Percentiles rank a stretch among this genome's conserved stretches.
Evolutionary conservation across 2,888 invertebrate species (phyloP).

Genomic region (Quadroppia sp.): DNA sequence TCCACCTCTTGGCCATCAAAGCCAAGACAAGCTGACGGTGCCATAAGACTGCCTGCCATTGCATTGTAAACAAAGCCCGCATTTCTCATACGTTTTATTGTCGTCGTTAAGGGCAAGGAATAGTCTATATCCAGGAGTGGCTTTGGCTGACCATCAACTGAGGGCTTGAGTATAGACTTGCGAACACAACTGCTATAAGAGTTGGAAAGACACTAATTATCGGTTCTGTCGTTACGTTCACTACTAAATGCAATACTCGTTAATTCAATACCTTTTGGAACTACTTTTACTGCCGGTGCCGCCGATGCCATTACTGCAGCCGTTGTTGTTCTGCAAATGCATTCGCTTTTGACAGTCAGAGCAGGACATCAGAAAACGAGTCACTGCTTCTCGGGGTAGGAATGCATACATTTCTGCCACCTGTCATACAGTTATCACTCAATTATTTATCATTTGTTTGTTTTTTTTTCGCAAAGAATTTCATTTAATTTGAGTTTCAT

Average conservation of each 20-base stretch:
- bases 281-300: slow-evolving; percentile 11
- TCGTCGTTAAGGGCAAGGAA: slow-evolving; percentile 82
- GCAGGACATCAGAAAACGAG: slow-evolving; percentile 88
- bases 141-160: slow-evolving; percentile 50
- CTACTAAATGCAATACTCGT: slow-evolving; percentile 21
- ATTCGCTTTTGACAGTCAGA: slow-evolving; percentile 76
- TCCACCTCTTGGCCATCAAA: slow-evolving; percentile 30
- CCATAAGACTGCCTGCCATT: slow-evolving; percentile 17
- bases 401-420: slow-evolving; percentile 95
- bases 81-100: slow-evolving; percentile 75
- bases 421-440: slow-evolving; percentile 60
- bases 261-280: slow-evolving; percentile 28
- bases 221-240: background rate
- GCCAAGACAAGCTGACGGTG: slow-evolving; percentile 16
- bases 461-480: no score
- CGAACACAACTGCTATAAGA: background rate
- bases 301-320: slow-evolving; percentile 31
- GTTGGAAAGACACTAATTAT: slow-evolving; percentile 28
- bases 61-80: slow-evolving; percentile 55
- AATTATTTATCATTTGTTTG: no score
- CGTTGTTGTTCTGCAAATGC: slow-evolving; percentile 51
- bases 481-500: no score
- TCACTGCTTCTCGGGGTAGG: slow-evolving; percentile 91
- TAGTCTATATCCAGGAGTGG: slow-evolving; percentile 62
- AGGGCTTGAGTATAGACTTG: background rate